Evolutionary conservation across 2,888 invertebrate species (phyloP).

Genomic region (Tridacna crocea): DNA sequence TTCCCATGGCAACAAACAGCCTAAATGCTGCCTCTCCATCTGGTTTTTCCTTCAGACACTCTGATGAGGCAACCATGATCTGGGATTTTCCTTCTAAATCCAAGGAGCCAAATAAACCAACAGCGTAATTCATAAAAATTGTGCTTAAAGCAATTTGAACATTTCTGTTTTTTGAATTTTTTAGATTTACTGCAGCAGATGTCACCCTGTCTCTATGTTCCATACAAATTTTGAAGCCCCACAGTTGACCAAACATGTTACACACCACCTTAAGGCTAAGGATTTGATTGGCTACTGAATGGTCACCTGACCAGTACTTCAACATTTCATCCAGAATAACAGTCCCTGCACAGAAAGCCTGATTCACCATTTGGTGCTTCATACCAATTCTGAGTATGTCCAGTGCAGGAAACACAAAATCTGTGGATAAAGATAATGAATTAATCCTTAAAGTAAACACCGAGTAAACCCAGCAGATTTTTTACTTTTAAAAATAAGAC

Average conservation of each 20-base stretch:
- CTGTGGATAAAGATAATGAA: constrained; percentile 85
- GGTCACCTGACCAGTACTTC: constrained; percentile 79
- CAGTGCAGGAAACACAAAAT: constrained; percentile 93
- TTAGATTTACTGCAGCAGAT: constrained; percentile 65
- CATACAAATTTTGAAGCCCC: constrained; percentile 74
- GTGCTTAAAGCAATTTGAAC: constrained; percentile 91
- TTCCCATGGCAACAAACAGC: constrained; percentile 91
- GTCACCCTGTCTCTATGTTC: constrained; percentile 74
- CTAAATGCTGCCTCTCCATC: constrained; percentile 91
- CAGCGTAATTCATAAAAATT: constrained; percentile 89
- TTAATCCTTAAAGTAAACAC: background rate
- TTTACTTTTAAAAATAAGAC: no score
- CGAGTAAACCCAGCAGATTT: background rate
- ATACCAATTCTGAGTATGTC: constrained; percentile 94
- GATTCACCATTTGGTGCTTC: constrained; percentile 88
- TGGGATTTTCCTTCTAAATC: constrained; percentile 78
- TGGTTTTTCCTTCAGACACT: constrained; percentile 84
- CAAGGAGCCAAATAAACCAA: constrained; percentile 82
- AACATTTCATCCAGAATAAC: constrained; percentile 84
- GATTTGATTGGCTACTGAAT: constrained; percentile 84
- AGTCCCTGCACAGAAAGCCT: constrained; percentile 84
- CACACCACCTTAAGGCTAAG: constrained; percentile 87
- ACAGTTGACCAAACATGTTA: constrained; percentile 91
- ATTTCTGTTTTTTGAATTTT: constrained; percentile 78
- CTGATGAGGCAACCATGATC: constrained; percentile 70